These are phyloP conservation scores for Tachystola acroxantha DNA, from an alignment of 2,888 invertebrate species.

Conservation along the genomic window DNA sequence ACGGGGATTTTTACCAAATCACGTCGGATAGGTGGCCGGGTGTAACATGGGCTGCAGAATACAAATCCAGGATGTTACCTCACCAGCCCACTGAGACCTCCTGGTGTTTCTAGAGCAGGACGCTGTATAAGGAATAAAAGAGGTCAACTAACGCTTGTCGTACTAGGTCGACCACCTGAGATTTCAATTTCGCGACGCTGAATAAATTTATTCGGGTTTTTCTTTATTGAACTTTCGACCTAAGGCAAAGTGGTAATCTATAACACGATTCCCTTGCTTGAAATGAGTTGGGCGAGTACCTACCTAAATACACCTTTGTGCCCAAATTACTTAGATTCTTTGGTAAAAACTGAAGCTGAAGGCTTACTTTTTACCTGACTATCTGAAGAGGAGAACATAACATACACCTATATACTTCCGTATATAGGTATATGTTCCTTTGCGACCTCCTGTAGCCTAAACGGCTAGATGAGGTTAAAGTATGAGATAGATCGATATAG, in stretches of 20 bases:
- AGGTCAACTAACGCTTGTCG: constrained; percentile 35
- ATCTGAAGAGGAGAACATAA: no score
- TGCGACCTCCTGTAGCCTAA: no score
- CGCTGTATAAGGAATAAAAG: constrained; percentile 22
- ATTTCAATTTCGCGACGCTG: constrained; percentile 70
- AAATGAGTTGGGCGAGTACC: not conserved
- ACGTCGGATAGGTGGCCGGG: constrained; percentile 42
- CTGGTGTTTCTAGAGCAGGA: constrained; percentile 23
- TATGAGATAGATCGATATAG: no score
- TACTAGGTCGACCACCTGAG: constrained; percentile 62
- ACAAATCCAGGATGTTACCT: constrained; percentile 53
- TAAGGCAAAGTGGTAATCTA: constrained; percentile 33
- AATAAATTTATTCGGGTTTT: constrained; percentile 66
- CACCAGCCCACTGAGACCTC: constrained; percentile 36
- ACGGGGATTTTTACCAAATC: constrained; percentile 49
- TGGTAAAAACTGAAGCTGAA: no score
- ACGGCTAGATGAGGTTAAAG: no score
- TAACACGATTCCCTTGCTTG: constrained; percentile 17
- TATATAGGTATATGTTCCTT: no score
- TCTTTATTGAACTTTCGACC: constrained; percentile 47
- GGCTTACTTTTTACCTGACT: no score
- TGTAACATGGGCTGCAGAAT: constrained; percentile 47
- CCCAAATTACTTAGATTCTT: no score
- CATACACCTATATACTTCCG: no score
- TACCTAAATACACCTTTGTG: no score